These are phyloP conservation scores for Tyrannus savana DNA, from an alignment of 2,113 vertebrate genomes.

Conservation along the genomic window DNA sequence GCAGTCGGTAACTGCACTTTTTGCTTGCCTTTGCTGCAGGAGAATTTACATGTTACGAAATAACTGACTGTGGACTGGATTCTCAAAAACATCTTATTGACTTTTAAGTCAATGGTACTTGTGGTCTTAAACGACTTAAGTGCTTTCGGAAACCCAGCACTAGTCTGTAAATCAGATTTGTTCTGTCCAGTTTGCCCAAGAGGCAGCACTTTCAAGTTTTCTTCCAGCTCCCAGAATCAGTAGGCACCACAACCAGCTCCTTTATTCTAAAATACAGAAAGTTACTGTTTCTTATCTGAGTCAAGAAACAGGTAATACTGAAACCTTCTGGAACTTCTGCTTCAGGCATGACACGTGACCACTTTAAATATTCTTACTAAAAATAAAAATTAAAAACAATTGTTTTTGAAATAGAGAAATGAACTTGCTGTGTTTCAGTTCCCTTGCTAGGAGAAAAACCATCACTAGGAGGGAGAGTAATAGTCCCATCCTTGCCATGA, in stretches of 20 bases:
- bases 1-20: neutral
- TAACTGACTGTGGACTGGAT: neutral
- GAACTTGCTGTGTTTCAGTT: neutral
- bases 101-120: neutral
- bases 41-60: neutral
- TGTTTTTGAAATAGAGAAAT: neutral
- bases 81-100: neutral
- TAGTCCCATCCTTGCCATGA: neutral
- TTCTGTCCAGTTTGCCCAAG: conserved; percentile 30
- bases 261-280: neutral
- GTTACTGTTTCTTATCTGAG: neutral
- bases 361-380: neutral
- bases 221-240: neutral
- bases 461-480: neutral
- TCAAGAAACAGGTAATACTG: neutral
- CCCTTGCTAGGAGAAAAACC: neutral
- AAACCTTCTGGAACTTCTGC: neutral
- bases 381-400: neutral
- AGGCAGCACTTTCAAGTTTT: conserved; percentile 12
- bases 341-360: neutral
- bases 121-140: neutral
- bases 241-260: neutral
- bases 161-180: conserved; percentile 39
- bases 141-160: neutral
- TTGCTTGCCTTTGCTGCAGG: neutral